Conservation (phyloP, 2,888 invertebrate genomes). For the Drosophila pseudotalamancana region DNA sequence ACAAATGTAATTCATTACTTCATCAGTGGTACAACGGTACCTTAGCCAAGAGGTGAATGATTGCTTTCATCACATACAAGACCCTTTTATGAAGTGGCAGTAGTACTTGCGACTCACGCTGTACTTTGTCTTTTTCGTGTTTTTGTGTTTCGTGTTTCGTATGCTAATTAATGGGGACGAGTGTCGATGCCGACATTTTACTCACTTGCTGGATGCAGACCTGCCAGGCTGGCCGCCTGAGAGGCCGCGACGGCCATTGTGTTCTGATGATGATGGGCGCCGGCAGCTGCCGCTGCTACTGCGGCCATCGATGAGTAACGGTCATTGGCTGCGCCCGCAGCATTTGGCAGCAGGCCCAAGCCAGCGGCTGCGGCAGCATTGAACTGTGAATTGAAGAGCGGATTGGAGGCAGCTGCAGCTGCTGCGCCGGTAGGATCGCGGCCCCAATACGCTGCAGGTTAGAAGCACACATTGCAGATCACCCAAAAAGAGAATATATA, state of each 20-base stretch:
- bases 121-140: background rate
- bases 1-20: too few species aligned
- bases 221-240: constrained; percentile 91
- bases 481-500: background rate
- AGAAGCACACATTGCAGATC: too few species aligned
- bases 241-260: constrained; percentile 93
- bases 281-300: constrained; percentile 84
- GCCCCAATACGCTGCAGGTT: constrained; percentile 91
- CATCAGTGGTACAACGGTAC: too few species aligned
- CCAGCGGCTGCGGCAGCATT: constrained; percentile 84
- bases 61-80: too few species aligned
- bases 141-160: background rate
- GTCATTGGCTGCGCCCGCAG: constrained; percentile 83
- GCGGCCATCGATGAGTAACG: constrained; percentile 83
- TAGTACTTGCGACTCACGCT: background rate
- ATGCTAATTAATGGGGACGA: constrained; percentile 12
- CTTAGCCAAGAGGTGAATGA: too few species aligned
- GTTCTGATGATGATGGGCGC: constrained; percentile 87
- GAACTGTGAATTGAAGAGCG: constrained; percentile 84
- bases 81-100: too few species aligned
- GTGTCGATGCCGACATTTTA: constrained; percentile 73
- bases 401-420: constrained; percentile 84
- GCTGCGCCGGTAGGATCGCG: constrained; percentile 86
- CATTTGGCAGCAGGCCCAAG: constrained; percentile 83
- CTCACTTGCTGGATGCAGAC: constrained; percentile 90